Evolutionary conservation across 2,797 vertebrate genomes (phyloP), one percentile per base, ranked within the genome.

Genomic region (Pseudochromis fuscus): DNA sequence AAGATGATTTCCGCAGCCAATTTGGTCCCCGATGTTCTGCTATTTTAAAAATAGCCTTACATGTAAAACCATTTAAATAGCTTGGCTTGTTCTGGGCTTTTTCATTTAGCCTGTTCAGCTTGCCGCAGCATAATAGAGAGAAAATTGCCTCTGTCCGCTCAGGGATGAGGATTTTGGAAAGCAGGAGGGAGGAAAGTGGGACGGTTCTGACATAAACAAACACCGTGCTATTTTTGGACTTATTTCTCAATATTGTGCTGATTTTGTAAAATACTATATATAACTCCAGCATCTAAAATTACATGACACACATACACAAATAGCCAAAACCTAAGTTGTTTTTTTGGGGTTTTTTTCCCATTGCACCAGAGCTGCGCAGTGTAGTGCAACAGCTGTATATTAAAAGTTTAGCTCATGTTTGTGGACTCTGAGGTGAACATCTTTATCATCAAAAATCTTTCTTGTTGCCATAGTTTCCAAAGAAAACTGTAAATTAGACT

Each of bases 71-170:
- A 55, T 82, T 76, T 80, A 86, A 87, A 86, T 66, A 81, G 65
- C 55, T 79, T 70, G 81, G 78, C 83, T 74, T 86, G 81, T 90
- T 85, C 75, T 57, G 75, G 64, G 72, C 56, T 62, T 51, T 66
- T 83, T 84, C 75, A 83, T 90, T 89, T 77, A 85, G 71, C 67
- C 66, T 35, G 60, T 78, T 90, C 84, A 56, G 86, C 74, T 74
- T 83, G 75, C 67, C 73, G 31, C 77, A 73, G 69, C 75, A 85
- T 85, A 89, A 89, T 88, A 67, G 81, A 82, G 53, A 8, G 3
- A 76, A 89, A 90, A 91, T 87, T 71, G 72, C 79, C 77, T 80
- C 72, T 63, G 66, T 46, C 61, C 72, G 81, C 61, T 85, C 66
- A 53, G 74, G 65, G 77, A 82, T 37, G 76, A 82, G 80, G 67